These are phyloP conservation scores for Eristalis arbustorum DNA, from an alignment of 2,888 invertebrate species.

Conservation along the genomic window DNA sequence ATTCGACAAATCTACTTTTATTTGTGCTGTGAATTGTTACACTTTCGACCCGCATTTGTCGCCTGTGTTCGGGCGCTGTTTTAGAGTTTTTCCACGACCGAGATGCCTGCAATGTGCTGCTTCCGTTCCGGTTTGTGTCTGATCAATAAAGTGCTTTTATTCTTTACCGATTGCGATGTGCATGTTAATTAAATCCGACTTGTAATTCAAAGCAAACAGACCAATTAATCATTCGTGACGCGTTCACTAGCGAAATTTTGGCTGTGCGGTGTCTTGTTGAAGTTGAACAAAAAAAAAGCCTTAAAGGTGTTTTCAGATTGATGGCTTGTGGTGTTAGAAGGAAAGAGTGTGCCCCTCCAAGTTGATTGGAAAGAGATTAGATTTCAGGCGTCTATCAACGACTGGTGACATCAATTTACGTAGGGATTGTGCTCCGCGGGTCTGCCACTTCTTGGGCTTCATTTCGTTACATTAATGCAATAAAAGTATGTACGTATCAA, in stretches of 20 bases:
- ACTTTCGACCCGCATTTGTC: not conserved
- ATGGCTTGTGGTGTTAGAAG: not conserved
- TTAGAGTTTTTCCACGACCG: not conserved
- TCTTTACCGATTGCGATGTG: not conserved
- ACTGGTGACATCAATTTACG: not conserved
- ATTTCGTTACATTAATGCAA: not conserved
- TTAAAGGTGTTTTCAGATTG: not conserved
- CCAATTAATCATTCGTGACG: slow-evolving; percentile 35
- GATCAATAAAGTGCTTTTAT: slow-evolving; percentile 24
- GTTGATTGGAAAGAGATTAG: not conserved
- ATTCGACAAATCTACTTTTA: slow-evolving; percentile 52
- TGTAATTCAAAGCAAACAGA: not conserved
- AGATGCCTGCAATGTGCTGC: not conserved
- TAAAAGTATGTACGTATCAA: not conserved
- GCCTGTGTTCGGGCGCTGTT: not conserved
- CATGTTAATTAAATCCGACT: slow-evolving; percentile 13
- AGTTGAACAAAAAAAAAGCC: not conserved
- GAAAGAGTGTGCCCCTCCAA: not conserved
- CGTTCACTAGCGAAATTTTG: not conserved
- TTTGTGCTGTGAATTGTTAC: slow-evolving; percentile 48
- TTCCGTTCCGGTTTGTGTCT: not conserved
- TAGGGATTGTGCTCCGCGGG: not conserved
- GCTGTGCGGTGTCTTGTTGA: slow-evolving; percentile 1
- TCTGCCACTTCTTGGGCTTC: not conserved
- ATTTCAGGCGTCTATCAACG: not conserved